Conservation (phyloP, 2,888 invertebrate genomes). For the Ectemnius cavifrons region DNA sequence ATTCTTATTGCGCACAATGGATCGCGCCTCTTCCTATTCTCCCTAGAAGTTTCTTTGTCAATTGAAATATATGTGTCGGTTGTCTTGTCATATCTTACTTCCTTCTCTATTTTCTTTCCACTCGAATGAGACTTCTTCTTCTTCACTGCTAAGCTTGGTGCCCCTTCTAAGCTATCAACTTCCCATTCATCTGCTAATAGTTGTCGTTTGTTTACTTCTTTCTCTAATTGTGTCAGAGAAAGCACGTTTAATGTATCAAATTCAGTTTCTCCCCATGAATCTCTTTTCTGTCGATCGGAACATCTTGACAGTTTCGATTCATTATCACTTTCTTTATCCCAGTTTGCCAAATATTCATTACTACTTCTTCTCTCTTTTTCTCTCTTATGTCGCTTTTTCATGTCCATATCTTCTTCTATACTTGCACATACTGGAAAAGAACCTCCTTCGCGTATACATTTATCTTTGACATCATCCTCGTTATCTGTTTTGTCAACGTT, state of each 20-base stretch:
- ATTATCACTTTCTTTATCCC: conserved; percentile 60
- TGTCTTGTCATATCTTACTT: conserved; percentile 70
- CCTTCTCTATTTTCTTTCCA: conserved; percentile 67
- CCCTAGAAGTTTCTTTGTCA: conserved; percentile 62
- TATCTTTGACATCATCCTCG: conserved; percentile 39
- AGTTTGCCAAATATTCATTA: conserved; percentile 61
- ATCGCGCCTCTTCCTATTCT: conserved; percentile 63
- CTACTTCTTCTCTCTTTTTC: conserved; percentile 50
- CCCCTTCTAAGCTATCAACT: conserved; percentile 73
- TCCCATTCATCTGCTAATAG: conserved; percentile 74
- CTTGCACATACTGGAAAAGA: too few relatives aligned
- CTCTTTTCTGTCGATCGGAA: conserved; percentile 46
- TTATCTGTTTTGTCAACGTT: conserved; percentile 44
- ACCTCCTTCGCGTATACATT: conserved; percentile 46
- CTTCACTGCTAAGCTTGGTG: conserved; percentile 51
- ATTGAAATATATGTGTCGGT: conserved; percentile 74
- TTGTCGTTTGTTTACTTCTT: conserved; percentile 61
- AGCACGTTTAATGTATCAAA: conserved; percentile 72
- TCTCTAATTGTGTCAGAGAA: conserved; percentile 71
- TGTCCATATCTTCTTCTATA: conserved; percentile 46
- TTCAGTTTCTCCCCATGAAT: conserved; percentile 70
- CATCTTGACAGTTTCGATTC: conserved; percentile 54
- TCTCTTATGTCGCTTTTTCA: conserved; percentile 50
- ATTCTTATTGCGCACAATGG: conserved; percentile 70
- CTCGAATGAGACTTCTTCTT: conserved; percentile 39